These are phyloP conservation scores for Heliconius hewitsoni DNA, from an alignment of 1,140 invertebrate genomes.

Conservation along the genomic window DNA sequence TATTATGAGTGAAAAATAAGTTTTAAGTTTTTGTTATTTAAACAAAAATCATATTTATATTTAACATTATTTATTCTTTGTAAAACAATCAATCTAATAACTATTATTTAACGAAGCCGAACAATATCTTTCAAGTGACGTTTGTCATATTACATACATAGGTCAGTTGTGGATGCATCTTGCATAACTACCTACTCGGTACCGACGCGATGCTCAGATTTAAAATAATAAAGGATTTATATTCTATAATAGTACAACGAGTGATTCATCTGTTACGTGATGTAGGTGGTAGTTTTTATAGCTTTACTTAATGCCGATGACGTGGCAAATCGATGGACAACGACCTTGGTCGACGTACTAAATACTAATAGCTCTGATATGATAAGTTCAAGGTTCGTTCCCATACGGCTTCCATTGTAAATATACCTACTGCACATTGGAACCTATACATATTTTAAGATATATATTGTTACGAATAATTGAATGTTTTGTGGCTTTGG, in stretches of 20 bases:
- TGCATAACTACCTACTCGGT: neutral
- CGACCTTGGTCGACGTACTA: conserved; percentile 36
- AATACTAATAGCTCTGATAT: conserved; percentile 31
- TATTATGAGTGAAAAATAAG: no score
- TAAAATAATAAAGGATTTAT: conserved; percentile 4
- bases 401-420: conserved; percentile 27
- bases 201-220: neutral
- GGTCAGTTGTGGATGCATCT: neutral
- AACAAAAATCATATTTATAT: no score
- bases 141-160: neutral
- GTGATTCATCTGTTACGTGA: conserved; percentile 34
- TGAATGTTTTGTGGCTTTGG: conserved; percentile 5
- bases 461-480: conserved; percentile 13
- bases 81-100: neutral
- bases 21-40: no score
- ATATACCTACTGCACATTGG: conserved; percentile 12
- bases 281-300: conserved; percentile 29
- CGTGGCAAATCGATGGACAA: conserved; percentile 27
- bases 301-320: conserved; percentile 28
- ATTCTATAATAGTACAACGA: conserved; percentile 1
- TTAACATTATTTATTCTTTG: no score
- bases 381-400: conserved; percentile 39
- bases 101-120: neutral
- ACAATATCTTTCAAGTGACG: conserved; percentile 6
- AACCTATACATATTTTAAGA: conserved; percentile 1